Percentiles rank a stretch among this genome's conserved stretches.
These are phyloP conservation scores for Cephus runcator DNA, from an alignment of 2,888 invertebrate genomes.

Conservation along the genomic window DNA sequence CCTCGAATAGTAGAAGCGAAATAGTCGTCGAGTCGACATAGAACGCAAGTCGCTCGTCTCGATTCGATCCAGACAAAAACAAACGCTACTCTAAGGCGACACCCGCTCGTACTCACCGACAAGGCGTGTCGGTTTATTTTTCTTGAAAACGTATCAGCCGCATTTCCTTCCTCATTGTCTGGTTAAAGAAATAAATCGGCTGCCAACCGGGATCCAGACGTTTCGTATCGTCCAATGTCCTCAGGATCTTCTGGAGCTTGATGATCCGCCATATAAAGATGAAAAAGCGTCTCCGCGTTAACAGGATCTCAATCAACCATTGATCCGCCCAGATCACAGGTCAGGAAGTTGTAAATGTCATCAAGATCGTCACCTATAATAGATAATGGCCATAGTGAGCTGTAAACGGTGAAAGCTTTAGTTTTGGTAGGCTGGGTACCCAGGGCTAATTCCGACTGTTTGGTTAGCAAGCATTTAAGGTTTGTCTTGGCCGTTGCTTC, in stretches of 20 bases:
- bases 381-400: constrained; percentile 50
- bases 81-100: constrained; percentile 27
- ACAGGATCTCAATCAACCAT: no score
- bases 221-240: neutral
- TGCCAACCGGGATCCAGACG: constrained; percentile 16
- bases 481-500: constrained; percentile 64
- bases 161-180: constrained; percentile 56
- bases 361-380: neutral
- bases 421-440: constrained; percentile 47
- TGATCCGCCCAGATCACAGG: neutral
- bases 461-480: constrained; percentile 65
- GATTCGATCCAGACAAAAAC: constrained; percentile 39
- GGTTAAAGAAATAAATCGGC: constrained; percentile 53
- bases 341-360: neutral
- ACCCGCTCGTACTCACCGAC: constrained; percentile 28
- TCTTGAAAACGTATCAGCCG: constrained; percentile 55
- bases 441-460: constrained; percentile 63
- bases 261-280: neutral
- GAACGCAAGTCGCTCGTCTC: constrained; percentile 26
- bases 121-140: constrained; percentile 48
- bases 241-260: neutral
- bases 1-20: no score
- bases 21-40: neutral
- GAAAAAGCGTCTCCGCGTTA: no score
- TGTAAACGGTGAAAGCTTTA: constrained; percentile 48